phyloP scores from a whole-genome alignment of 2,113 vertebrate species.

The Gavia stellata region DNA sequence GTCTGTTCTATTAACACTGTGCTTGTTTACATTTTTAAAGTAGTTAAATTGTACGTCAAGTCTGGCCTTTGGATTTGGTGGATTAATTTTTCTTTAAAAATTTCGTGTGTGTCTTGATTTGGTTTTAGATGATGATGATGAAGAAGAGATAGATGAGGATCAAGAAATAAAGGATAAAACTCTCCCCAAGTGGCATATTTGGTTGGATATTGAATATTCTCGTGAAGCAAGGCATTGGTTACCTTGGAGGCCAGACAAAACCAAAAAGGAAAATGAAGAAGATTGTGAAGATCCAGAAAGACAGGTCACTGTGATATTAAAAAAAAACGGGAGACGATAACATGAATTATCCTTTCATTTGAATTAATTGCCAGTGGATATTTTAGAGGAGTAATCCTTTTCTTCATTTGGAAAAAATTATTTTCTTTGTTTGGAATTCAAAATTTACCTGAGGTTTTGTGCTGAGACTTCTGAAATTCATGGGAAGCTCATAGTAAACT shows the following conservation, averaged over 20 bases:
- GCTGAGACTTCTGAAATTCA: neutral
- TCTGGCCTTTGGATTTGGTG: neutral
- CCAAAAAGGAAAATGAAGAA: slow-evolving; percentile 85
- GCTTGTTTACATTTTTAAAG: neutral
- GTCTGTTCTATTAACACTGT: neutral
- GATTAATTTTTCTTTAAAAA: neutral
- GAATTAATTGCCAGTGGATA: neutral
- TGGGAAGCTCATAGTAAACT: neutral
- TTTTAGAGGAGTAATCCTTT: neutral
- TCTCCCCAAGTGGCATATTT: slow-evolving; percentile 81
- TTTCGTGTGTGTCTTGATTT: neutral
- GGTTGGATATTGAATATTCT: slow-evolving; percentile 84
- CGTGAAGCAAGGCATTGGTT: slow-evolving; percentile 88
- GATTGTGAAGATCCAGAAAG: slow-evolving; percentile 97
- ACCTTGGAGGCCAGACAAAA: slow-evolving; percentile 92
- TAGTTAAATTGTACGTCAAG: neutral
- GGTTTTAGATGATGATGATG: slow-evolving; percentile 78
- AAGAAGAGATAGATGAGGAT: slow-evolving; percentile 77
- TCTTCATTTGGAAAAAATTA: neutral
- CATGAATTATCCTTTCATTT: neutral
- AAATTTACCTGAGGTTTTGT: neutral
- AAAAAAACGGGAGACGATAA: neutral
- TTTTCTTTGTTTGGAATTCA: neutral
- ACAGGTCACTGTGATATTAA: slow-evolving; percentile 76
- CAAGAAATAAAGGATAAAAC: slow-evolving; percentile 86